A percentile compares a stretch with the other conserved stretches of the same genome.
Conservation (phyloP, 2,113 vertebrate genomes). For the Andinoacara biseriatus region DNA sequence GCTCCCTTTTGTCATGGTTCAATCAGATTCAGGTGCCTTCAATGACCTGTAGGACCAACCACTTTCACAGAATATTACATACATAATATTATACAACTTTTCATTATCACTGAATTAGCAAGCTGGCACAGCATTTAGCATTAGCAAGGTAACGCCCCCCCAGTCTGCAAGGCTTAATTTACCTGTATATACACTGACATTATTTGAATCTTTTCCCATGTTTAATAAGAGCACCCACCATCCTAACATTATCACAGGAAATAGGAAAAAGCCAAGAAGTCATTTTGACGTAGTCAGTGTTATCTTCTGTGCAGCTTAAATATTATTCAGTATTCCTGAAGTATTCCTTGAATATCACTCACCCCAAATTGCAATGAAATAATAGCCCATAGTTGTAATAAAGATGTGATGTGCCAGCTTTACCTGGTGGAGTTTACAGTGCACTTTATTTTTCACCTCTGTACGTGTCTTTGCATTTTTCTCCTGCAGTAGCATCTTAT, state of each 20-base stretch:
- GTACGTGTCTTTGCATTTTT: not conserved
- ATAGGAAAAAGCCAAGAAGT: not conserved
- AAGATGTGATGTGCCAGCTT: not conserved
- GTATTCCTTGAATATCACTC: not conserved
- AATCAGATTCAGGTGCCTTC: no score
- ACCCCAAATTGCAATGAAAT: not conserved
- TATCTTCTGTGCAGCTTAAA: not conserved
- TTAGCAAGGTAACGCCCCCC: no score
- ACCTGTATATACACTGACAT: no score
- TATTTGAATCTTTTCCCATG: no score
- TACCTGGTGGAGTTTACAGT: not conserved
- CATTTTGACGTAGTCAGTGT: not conserved
- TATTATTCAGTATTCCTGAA: not conserved
- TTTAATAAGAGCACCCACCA: not conserved
- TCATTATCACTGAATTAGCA: no score
- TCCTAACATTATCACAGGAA: no score
- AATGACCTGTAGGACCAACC: no score
- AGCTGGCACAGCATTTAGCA: no score
- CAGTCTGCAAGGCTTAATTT: no score
- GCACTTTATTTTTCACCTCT: not conserved
- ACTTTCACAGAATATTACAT: no score
- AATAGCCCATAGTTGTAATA: not conserved
- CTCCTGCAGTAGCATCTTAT: not conserved
- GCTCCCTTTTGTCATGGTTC: no score
- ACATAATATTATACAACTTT: no score